Conservation (phyloP, 1,140 invertebrate genomes). For the Orussus abietinus region DNA sequence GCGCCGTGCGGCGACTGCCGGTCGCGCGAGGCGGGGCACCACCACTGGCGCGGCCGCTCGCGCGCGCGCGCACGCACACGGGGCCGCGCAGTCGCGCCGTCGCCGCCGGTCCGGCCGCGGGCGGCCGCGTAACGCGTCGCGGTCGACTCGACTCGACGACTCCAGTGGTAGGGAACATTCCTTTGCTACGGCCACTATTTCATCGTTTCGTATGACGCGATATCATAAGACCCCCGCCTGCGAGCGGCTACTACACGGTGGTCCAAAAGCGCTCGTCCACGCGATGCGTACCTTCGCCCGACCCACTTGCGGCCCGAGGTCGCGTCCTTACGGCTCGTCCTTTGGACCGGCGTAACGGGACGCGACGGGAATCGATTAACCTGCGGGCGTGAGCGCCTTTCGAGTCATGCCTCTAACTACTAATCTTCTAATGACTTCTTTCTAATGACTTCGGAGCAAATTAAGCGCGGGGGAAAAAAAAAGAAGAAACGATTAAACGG, state of each 20-base stretch:
- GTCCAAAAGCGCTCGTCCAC: constrained; percentile 40
- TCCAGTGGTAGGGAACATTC: constrained; percentile 52
- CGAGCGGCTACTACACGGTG: constrained; percentile 48
- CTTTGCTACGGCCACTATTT: constrained; percentile 53
- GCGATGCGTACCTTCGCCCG: neutral
- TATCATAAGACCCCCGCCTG: constrained; percentile 54
- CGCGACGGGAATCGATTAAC: too few species aligned
- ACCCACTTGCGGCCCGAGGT: constrained; percentile 15
- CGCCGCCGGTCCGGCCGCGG: constrained; percentile 16
- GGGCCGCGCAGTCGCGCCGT: constrained; percentile 39
- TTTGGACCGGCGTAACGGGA: too few species aligned
- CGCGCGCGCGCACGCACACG: constrained; percentile 30
- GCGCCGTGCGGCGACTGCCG: too few species aligned
- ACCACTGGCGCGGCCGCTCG: neutral
- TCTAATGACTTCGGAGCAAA: too few species aligned
- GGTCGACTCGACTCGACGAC: constrained; percentile 49
- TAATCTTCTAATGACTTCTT: too few species aligned
- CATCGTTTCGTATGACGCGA: constrained; percentile 54
- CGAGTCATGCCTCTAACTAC: too few species aligned
- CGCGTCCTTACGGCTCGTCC: too few species aligned
- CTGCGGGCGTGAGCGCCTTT: too few species aligned
- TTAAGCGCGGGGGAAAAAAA: too few species aligned
- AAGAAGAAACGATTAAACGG: too few species aligned
- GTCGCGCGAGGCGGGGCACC: constrained; percentile 20
- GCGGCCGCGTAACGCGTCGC: constrained; percentile 41